These are phyloP conservation scores for Helicorthomorpha holstii DNA, from an alignment of 1,140 invertebrate genomes.

Conservation along the genomic window DNA sequence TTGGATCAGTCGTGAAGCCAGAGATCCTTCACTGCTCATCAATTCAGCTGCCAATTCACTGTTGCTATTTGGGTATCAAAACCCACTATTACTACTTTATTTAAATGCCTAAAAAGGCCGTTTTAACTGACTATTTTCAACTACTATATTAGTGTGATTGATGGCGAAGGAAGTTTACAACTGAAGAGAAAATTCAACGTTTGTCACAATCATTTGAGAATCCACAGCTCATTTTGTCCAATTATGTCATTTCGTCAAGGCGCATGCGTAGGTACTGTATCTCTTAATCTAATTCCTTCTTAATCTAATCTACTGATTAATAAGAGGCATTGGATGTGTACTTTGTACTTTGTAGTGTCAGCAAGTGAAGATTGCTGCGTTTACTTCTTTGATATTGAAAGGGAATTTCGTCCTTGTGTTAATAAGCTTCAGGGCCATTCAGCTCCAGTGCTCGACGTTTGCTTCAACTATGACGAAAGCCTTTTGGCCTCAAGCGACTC, in stretches of 20 bases:
- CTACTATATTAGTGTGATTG: constrained; percentile 35
- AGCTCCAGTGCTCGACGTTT: constrained; percentile 58
- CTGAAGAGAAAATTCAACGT: constrained; percentile 46
- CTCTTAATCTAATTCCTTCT: no score
- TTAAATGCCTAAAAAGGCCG: not conserved
- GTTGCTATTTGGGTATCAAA: constrained; percentile 38
- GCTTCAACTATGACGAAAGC: constrained; percentile 79
- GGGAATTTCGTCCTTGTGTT: constrained; percentile 45
- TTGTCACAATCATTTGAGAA: constrained; percentile 37
- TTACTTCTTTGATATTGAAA: constrained; percentile 64
- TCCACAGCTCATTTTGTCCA: constrained; percentile 68
- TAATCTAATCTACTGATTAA: no score
- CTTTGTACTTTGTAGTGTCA: constrained; percentile 39
- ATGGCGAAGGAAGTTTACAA: constrained; percentile 43
- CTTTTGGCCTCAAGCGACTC: constrained; percentile 66
- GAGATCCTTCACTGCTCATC: constrained; percentile 57
- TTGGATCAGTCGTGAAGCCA: constrained; percentile 59
- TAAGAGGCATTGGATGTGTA: not conserved
- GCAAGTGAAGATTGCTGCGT: constrained; percentile 73
- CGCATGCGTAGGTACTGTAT: constrained; percentile 53
- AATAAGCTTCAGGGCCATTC: constrained; percentile 73
- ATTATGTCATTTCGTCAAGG: constrained; percentile 63
- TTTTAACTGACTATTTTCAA: constrained; percentile 13
- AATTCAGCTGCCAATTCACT: constrained; percentile 59
- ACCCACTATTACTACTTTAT: not conserved